Evolutionary conservation across 2,888 invertebrate species (phyloP).

Genomic region (Unio pictorum): DNA sequence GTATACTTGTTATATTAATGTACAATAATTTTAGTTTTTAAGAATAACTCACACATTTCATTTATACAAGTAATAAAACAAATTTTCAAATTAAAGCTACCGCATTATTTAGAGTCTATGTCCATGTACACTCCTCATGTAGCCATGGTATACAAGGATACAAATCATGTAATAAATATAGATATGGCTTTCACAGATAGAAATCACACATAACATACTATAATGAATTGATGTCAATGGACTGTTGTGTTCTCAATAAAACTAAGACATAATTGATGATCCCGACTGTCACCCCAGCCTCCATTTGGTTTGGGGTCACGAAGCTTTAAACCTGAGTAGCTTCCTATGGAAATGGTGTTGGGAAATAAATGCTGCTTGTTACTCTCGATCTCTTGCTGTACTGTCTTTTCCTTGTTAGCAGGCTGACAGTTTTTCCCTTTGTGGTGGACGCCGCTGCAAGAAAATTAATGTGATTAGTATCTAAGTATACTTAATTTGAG

Average conservation of each 20-base stretch:
- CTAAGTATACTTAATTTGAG: background rate
- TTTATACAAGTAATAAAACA: too few species aligned
- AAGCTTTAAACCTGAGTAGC: slow-evolving; percentile 76
- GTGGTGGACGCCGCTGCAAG: slow-evolving; percentile 92
- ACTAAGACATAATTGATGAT: slow-evolving; percentile 82
- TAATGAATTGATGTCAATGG: too few species aligned
- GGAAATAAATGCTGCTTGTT: slow-evolving; percentile 73
- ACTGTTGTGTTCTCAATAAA: slow-evolving; percentile 41
- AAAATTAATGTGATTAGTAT: background rate
- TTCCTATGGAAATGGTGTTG: slow-evolving; percentile 68
- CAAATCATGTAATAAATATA: too few species aligned
- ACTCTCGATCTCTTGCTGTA: slow-evolving; percentile 65
- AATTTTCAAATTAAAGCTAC: too few species aligned
- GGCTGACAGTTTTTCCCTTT: slow-evolving; percentile 78
- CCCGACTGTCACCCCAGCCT: slow-evolving; percentile 96
- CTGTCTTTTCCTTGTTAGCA: slow-evolving; percentile 59
- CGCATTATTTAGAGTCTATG: too few species aligned
- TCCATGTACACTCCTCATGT: too few species aligned
- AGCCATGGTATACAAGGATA: too few species aligned
- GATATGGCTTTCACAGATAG: too few species aligned
- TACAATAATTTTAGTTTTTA: too few species aligned
- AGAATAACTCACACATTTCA: too few species aligned
- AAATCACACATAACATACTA: too few species aligned
- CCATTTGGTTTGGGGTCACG: slow-evolving; percentile 80
- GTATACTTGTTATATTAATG: too few species aligned